phyloP scores from a whole-genome alignment of 2,797 vertebrate species.

The Sternarchorhynchus goeldii region DNA sequence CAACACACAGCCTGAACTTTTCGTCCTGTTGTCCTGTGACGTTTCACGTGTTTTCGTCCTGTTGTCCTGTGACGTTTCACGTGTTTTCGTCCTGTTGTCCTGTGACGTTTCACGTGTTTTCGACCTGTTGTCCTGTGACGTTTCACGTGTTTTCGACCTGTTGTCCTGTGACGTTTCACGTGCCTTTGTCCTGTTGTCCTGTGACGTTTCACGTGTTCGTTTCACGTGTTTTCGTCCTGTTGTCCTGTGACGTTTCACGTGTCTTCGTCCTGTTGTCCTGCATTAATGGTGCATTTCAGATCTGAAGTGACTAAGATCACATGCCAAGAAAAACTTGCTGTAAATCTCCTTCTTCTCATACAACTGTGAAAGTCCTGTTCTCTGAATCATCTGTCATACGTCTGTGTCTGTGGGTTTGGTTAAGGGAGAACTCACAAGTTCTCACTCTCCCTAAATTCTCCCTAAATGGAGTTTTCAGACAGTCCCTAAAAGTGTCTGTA shows the following conservation, averaged over 20 bases:
- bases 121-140: too few species aligned
- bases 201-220: neutral
- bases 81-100: too few species aligned
- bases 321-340: neutral
- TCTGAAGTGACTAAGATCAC: conserved; percentile 1
- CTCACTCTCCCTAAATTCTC: conserved; percentile 1
- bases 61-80: too few species aligned
- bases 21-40: neutral
- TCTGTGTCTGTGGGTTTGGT: conserved; percentile 1
- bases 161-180: too few species aligned
- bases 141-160: too few species aligned
- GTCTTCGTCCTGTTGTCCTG: too few species aligned
- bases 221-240: neutral
- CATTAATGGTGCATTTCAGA: conserved; percentile 4
- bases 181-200: neutral
- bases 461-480: conserved; percentile 1
- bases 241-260: neutral
- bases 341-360: neutral
- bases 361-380: conserved; percentile 13
- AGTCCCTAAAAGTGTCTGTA: conserved; percentile 17
- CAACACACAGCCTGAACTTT: conserved; percentile 19
- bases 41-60: neutral
- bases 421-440: neutral
- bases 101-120: too few species aligned
- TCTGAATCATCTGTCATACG: neutral